These are phyloP conservation scores for Carabus problematicus DNA, from an alignment of 2,888 invertebrate genomes.

Conservation along the genomic window DNA sequence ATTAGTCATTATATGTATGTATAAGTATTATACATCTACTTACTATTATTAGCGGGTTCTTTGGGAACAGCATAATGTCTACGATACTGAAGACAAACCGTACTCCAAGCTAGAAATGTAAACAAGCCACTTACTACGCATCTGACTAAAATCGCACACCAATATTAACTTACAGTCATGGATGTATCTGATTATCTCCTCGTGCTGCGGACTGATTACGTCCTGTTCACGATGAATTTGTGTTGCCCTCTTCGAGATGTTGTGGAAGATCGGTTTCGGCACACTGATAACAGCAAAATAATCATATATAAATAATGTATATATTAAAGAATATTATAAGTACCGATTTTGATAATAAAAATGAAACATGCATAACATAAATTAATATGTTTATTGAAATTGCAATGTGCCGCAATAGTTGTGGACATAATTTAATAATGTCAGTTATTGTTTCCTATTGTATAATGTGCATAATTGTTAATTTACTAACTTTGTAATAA, in stretches of 20 bases:
- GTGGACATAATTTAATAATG: too few relatives aligned
- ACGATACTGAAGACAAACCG: slow-evolving; percentile 33
- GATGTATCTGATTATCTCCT: slow-evolving; percentile 86
- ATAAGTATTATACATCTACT: not conserved
- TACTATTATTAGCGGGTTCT: slow-evolving; percentile 38
- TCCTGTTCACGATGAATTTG: slow-evolving; percentile 67
- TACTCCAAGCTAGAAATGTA: slow-evolving; percentile 31
- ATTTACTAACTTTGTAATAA: slow-evolving; percentile 26
- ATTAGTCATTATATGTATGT: not conserved
- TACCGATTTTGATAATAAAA: not conserved
- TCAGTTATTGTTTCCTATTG: not conserved
- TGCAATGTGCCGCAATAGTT: too few relatives aligned
- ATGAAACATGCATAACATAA: too few relatives aligned
- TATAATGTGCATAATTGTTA: not conserved
- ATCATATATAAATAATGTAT: not conserved
- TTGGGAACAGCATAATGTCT: slow-evolving; percentile 25
- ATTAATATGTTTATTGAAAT: too few relatives aligned
- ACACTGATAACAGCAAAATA: slow-evolving; percentile 67
- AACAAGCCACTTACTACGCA: not conserved
- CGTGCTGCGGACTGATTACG: slow-evolving; percentile 78
- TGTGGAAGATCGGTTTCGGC: slow-evolving; percentile 84
- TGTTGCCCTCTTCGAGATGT: slow-evolving; percentile 55
- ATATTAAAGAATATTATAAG: too few relatives aligned
- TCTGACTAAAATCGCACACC: not conserved
- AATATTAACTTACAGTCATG: slow-evolving; percentile 76